Evolutionary conservation across 2,888 invertebrate genomes (phyloP).

Genomic region (Uloborus plumipes): DNA sequence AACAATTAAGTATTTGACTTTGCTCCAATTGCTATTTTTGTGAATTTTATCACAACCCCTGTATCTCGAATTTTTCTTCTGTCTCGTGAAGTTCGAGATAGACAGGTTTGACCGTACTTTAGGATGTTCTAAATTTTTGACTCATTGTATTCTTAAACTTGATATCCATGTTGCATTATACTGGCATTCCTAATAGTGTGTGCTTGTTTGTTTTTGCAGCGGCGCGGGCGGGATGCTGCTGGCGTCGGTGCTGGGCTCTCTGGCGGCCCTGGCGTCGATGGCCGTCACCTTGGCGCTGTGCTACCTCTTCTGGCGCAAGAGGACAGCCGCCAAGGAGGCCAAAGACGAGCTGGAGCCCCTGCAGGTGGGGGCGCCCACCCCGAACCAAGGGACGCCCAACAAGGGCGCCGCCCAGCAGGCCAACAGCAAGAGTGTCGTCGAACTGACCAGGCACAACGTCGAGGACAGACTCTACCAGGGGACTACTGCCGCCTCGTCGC

Average conservation of each 20-base stretch:
- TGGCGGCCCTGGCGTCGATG: slow-evolving; percentile 64
- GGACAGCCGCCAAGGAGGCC: slow-evolving; percentile 76
- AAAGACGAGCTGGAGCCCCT: slow-evolving; percentile 72
- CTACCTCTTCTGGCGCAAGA: slow-evolving; percentile 73
- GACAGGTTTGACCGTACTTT: too few species aligned
- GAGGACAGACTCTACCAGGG: slow-evolving; percentile 81
- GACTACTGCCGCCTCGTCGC: slow-evolving; percentile 79
- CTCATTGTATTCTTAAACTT: too few species aligned
- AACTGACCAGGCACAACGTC: slow-evolving; percentile 72
- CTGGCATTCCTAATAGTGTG: too few species aligned
- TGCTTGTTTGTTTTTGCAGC: slow-evolving; percentile 13
- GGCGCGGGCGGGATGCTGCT: slow-evolving; percentile 62
- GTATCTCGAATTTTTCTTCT: too few species aligned
- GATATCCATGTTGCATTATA: too few species aligned
- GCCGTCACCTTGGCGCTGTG: slow-evolving; percentile 72
- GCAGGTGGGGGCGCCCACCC: slow-evolving; percentile 73
- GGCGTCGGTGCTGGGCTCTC: slow-evolving; percentile 62
- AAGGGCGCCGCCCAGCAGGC: slow-evolving; percentile 66
- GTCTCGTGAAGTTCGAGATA: too few species aligned
- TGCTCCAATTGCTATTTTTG: too few species aligned
- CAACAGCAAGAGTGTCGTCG: slow-evolving; percentile 70
- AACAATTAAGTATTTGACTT: too few species aligned
- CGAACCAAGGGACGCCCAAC: slow-evolving; percentile 66
- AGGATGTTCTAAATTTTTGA: too few species aligned
- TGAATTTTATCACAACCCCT: too few species aligned